These are phyloP conservation scores for Cephalotes varians DNA, from an alignment of 2,888 invertebrate species.

Conservation along the genomic window DNA sequence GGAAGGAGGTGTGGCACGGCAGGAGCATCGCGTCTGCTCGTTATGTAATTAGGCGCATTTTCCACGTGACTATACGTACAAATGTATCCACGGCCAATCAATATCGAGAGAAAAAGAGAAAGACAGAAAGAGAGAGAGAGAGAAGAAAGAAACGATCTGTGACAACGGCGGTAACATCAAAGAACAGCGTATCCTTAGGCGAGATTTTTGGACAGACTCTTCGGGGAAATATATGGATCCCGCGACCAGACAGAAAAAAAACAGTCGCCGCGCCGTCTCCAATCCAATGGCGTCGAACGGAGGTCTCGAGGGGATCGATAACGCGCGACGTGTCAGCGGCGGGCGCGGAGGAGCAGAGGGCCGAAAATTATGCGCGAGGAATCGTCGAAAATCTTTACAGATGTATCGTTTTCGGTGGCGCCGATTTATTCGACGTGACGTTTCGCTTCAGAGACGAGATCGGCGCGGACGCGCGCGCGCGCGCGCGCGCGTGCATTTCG, in stretches of 20 bases:
- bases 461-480: background rate
- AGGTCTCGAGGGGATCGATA: slow-evolving; percentile 17
- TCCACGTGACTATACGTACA: slow-evolving; percentile 77
- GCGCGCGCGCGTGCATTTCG: background rate
- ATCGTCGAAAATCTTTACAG: background rate
- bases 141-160: background rate
- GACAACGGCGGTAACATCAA: slow-evolving; percentile 15
- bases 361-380: no score
- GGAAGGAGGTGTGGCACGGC: slow-evolving; percentile 79
- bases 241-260: background rate
- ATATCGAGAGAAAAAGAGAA: slow-evolving; percentile 65
- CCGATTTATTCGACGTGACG: background rate
- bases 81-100: slow-evolving; percentile 75
- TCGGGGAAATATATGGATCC: background rate
- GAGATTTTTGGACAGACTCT: background rate
- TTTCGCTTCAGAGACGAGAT: background rate
- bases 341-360: no score
- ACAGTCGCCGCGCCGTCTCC: background rate
- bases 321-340: background rate
- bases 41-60: slow-evolving; percentile 80
- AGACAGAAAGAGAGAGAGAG: no score
- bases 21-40: slow-evolving; percentile 62
- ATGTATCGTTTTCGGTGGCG: background rate
- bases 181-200: slow-evolving; percentile 27
- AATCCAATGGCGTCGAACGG: slow-evolving; percentile 23